These are phyloP conservation scores for Chaetoderma sp. DNA, from an alignment of 2,888 invertebrate genomes.

Conservation along the genomic window DNA sequence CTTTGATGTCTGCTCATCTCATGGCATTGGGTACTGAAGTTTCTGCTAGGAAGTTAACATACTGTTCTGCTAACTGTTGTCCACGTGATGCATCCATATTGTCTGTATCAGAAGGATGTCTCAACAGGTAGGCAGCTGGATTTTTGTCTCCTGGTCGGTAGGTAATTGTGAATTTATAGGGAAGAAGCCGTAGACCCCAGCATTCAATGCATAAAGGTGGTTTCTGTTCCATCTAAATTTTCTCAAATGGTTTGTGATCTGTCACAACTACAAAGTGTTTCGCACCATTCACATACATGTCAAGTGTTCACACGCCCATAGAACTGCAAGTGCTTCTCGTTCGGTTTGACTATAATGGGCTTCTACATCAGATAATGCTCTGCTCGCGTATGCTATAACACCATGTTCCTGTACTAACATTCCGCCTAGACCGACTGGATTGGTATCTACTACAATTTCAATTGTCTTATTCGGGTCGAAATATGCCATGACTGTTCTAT, in stretches of 20 bases:
- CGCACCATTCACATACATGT: conserved; percentile 40
- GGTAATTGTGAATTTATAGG: conserved; percentile 29
- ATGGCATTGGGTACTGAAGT: conserved; percentile 22
- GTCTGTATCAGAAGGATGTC: conserved; percentile 22
- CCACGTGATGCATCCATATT: background rate
- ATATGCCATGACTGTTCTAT: conserved; percentile 37
- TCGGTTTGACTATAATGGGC: conserved; percentile 41
- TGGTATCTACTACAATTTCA: conserved; percentile 39
- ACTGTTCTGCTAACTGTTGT: conserved; percentile 20
- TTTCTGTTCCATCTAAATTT: conserved; percentile 22
- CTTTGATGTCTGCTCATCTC: background rate
- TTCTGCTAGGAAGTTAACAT: conserved; percentile 26
- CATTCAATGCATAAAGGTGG: conserved; percentile 42
- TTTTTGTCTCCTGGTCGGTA: conserved; percentile 36
- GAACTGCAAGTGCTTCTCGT: conserved; percentile 39
- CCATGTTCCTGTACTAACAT: conserved; percentile 36
- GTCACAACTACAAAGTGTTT: conserved; percentile 39
- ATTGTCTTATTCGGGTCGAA: conserved; percentile 30
- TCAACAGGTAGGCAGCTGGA: conserved; percentile 41
- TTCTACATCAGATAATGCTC: conserved; percentile 28
- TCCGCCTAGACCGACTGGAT: conserved; percentile 40
- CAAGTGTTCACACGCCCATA: conserved; percentile 45
- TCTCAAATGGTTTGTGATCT: conserved; percentile 42
- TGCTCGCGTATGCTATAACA: conserved; percentile 35
- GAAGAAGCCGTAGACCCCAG: conserved; percentile 37